Evolutionary conservation across 2,797 vertebrate genomes (phyloP), one percentile per base, ranked within the genome.

Genomic region (Melanotaenia nigrans): DNA sequence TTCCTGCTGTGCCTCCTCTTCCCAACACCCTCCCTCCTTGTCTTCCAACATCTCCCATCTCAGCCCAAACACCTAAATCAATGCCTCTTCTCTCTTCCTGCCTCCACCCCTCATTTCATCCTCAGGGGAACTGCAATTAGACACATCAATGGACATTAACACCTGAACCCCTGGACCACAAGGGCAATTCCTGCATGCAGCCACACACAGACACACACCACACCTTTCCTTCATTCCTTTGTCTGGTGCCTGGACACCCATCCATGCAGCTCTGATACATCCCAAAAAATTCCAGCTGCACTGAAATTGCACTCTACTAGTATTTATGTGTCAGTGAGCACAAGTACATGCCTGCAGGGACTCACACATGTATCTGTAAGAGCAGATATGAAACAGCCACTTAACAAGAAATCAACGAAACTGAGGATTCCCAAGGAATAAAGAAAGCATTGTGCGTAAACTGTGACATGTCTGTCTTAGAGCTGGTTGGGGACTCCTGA

Each of bases 131-230:
- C 71, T 77, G 81, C 79, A 89, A 92, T 92, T 90, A 92, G 85
- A 85, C 69, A 82, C 88, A 90, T 89, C 78, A 78, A 72, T 55
- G 78, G 82, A 83, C 87, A 88, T 89, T 89, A 93, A 87, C 92
- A 90, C 91, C 89, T 92, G 84, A 87, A 91, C 86, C 86, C 73
- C 42, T 7, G 11, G 79, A 83, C 78, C 79, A 61, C 57, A 8
- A 70, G 62, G 72, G 73, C 49, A 13, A 68, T n/a, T 66, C 32
- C 64, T 5, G 24, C 60, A 66, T 14, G 35, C 45, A 11, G 28
- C 25, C 12, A 22, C 68, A 58, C 56, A 71, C 60, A 47, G 7
- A n/a, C 24, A 30, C 4, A 68, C 32, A 47, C 24, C 53, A 65
- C 66, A 69, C 56, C 58, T 73, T 57, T 56, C 35, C 69, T 28